Base-by-base conservation (phyloP, 2,797 vertebrate species). In the Pangasius krempfi region DNA sequence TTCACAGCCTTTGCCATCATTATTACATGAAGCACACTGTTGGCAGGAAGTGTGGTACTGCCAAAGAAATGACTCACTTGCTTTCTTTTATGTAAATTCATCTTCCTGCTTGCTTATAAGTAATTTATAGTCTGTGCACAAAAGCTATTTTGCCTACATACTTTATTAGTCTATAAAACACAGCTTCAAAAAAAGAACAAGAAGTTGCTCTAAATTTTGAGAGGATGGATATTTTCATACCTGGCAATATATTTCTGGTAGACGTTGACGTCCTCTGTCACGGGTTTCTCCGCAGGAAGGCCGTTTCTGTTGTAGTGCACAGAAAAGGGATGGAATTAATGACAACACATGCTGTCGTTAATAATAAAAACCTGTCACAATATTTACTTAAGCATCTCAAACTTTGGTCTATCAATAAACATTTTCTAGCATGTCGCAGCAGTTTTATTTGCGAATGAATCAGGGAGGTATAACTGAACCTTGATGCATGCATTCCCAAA, bases 231-330 rank as follows among this genome's bases (percentile, higher is more conserved):
- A 94, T 97, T 96, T 96, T 96, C 97, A 96, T 99, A 99, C 99
- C 98, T 99, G 96, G 99, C 98, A 94, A 99, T 99, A 95, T 99
- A 99, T 97, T 99, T 99, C 98, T 99, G 99, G 97, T 99, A 99
- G 96, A 99, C 97, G 96, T 99, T 99, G 96, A 98, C 95, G 88
- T 99, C 99, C 94, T 99, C 98, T 85, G 95, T 97, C 95, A 96
- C 95, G 92, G 98, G 97, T 96, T 99, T 99, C 97, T 99, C 98
- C 93, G 97, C 96, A 95, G 99, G 98, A 94, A 99, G 96, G 96
- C 99, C 98, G 58, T 99, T 99, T 97, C 99, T 99, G 96, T 95
- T 90, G 94, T 92, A 92, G 93, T 90, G 92, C 93, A 94, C 92
- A 95, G 93, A 95, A 95, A 96, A 87, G 87, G 80, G 79, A 68